Evolutionary conservation across 2,797 vertebrate species (phyloP).

Genomic region (Schizopygopsis malacanthus): DNA sequence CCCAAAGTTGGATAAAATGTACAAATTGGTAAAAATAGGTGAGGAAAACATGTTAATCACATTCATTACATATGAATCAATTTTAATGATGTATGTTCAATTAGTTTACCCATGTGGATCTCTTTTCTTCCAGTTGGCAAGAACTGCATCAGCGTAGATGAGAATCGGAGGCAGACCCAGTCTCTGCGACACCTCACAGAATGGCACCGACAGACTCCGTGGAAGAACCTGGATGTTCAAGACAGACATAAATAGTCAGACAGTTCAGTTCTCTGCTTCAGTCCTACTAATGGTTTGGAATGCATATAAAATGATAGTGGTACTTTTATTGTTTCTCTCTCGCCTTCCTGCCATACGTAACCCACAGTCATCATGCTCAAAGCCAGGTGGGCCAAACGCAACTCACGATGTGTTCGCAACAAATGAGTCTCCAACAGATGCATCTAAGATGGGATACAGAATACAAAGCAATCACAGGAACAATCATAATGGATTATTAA

Average conservation of each 20-base stretch:
- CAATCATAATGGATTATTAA: too few relatives aligned
- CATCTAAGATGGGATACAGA: conserved; percentile 78
- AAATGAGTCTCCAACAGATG: conserved; percentile 80
- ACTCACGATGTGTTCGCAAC: conserved; percentile 77
- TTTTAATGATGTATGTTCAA: not conserved
- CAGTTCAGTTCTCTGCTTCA: not conserved
- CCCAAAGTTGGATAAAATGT: too few relatives aligned
- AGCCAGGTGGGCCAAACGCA: conserved; percentile 85
- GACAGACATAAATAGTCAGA: not conserved
- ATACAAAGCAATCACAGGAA: not conserved
- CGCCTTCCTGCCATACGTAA: conserved; percentile 93
- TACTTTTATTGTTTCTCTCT: conserved; percentile 80
- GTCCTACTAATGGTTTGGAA: not conserved
- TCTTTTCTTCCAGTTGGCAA: conserved; percentile 91
- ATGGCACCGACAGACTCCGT: conserved; percentile 84
- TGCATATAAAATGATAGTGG: not conserved
- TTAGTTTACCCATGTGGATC: conserved; percentile 81
- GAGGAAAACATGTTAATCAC: too few relatives aligned
- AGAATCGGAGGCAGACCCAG: conserved; percentile 90
- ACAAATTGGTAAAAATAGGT: too few relatives aligned
- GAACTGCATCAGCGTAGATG: conserved; percentile 84
- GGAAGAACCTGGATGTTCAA: conserved; percentile 81
- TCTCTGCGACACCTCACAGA: conserved; percentile 83
- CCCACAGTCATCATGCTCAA: conserved; percentile 88
- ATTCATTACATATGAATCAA: too few relatives aligned